phyloP scores from a whole-genome alignment of 2,888 invertebrate species.

The Mythimna lalbum region DNA sequence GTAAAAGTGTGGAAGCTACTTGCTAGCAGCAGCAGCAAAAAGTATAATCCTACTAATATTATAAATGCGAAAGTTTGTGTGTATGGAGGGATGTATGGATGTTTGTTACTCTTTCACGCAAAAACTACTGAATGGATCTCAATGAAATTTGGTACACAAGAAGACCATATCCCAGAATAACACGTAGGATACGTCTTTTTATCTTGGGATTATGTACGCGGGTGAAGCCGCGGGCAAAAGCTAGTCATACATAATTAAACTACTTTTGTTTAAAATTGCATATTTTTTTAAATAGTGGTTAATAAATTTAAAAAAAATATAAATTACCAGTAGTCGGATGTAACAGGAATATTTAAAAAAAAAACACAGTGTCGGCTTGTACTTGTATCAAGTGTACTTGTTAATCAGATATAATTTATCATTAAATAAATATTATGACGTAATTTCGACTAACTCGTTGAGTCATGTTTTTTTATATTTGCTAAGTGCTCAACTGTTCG shows the following conservation, averaged over 20 bases:
- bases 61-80: too few species aligned
- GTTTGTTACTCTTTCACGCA: too few species aligned
- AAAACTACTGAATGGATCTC: too few species aligned
- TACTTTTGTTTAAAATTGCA: too few species aligned
- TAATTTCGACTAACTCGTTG: conserved; percentile 58
- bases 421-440: conserved; percentile 74
- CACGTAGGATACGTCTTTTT: too few species aligned
- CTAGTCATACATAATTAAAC: not conserved
- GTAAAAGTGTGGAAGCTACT: conserved; percentile 15
- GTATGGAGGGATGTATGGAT: too few species aligned
- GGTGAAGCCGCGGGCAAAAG: too few species aligned
- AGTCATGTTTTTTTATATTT: conserved; percentile 63
- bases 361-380: not conserved
- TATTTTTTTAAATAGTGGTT: too few species aligned
- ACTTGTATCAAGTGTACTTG: conserved; percentile 48
- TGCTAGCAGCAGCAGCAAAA: not conserved
- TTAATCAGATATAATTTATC: conserved; percentile 77
- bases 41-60: too few species aligned
- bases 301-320: not conserved
- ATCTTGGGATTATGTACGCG: too few species aligned
- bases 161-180: too few species aligned
- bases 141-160: too few species aligned
- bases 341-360: not conserved
- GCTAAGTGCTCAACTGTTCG: conserved; percentile 31
- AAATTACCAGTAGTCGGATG: not conserved